Evolutionary conservation across 2,888 invertebrate species (phyloP).

Genomic region (Ypsolopha sequella): DNA sequence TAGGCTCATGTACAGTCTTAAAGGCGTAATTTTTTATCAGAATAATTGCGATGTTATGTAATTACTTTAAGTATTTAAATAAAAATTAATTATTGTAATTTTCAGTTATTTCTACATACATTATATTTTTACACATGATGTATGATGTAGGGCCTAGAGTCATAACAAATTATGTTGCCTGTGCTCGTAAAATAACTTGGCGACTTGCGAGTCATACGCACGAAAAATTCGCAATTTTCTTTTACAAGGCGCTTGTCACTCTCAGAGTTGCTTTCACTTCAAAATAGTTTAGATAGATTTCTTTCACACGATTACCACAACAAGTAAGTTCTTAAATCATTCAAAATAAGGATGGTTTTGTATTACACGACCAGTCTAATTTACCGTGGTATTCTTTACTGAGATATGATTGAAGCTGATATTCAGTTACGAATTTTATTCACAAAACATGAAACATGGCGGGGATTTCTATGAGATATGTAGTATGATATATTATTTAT

Average conservation of each 20-base stretch:
- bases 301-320: neutral
- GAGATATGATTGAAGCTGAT: constrained; percentile 37
- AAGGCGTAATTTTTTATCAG: too few relatives aligned
- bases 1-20: too few relatives aligned
- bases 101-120: too few relatives aligned
- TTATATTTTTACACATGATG: too few relatives aligned
- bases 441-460: constrained; percentile 14
- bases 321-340: too few relatives aligned
- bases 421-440: constrained; percentile 20
- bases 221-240: constrained; percentile 3
- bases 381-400: neutral
- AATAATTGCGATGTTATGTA: neutral
- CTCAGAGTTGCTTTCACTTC: constrained; percentile 24
- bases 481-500: too few relatives aligned
- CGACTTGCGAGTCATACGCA: neutral
- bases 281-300: constrained; percentile 17
- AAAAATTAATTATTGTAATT: too few relatives aligned
- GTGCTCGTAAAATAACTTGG: neutral
- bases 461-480: too few relatives aligned
- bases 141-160: neutral
- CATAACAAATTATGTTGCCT: neutral
- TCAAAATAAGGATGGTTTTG: too few relatives aligned
- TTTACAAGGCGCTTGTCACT: constrained; percentile 20
- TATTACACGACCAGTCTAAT: too few relatives aligned
- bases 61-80: too few relatives aligned